Percentiles rank a stretch among this genome's conserved stretches.
phyloP scores from a whole-genome alignment of 2,888 invertebrate species.

The Cremastinae sp. region DNA sequence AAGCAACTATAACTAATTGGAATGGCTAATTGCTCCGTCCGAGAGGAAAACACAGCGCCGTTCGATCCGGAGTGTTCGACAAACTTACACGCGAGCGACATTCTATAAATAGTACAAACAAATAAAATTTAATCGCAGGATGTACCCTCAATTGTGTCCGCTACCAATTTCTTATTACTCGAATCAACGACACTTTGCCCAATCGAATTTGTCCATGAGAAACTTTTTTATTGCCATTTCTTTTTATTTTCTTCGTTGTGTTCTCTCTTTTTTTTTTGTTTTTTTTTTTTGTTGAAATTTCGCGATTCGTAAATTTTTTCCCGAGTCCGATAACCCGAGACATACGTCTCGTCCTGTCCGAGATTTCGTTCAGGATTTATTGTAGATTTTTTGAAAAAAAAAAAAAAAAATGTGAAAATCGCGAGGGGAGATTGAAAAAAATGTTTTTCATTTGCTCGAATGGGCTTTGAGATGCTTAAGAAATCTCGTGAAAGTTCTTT shows the following conservation, averaged over 20 bases:
- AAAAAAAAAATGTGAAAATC: not conserved
- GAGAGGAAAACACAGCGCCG: constrained; percentile 29
- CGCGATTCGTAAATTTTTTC: not conserved
- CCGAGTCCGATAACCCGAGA: not conserved
- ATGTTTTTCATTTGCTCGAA: not conserved
- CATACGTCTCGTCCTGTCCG: not conserved
- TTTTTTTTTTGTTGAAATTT: not conserved
- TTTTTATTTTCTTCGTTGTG: not conserved
- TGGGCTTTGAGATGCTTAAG: not conserved
- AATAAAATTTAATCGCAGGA: constrained; percentile 20
- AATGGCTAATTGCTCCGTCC: constrained; percentile 61
- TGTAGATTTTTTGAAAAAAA: not conserved
- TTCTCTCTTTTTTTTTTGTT: not conserved
- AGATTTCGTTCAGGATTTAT: not conserved
- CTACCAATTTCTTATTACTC: constrained; percentile 10
- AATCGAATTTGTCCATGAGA: not conserved
- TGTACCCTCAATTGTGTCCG: not conserved
- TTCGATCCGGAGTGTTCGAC: constrained; percentile 40
- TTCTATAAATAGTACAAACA: constrained; percentile 44
- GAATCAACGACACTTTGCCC: constrained; percentile 12
- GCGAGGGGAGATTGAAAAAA: not conserved
- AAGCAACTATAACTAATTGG: constrained; percentile 60
- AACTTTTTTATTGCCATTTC: not conserved
- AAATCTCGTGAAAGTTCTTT: not conserved
- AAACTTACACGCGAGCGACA: constrained; percentile 40